phyloP scores from a whole-genome alignment of 2,888 invertebrate species.

The Noctua janthina region DNA sequence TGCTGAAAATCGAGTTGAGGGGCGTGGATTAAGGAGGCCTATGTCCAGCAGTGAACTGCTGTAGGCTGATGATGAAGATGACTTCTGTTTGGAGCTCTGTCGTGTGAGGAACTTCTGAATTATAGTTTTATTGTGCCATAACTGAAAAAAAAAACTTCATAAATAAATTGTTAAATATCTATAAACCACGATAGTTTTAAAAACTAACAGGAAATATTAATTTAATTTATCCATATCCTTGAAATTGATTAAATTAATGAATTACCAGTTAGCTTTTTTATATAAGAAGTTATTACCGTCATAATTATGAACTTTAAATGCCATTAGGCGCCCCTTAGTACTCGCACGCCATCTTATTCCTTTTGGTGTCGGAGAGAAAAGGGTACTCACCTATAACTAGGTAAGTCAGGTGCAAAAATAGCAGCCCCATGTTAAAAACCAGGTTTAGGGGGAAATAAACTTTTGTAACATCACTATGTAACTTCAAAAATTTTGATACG shows the following conservation, averaged over 20 bases:
- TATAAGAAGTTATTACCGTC: not conserved
- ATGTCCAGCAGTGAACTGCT: too few relatives aligned
- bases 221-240: constrained; percentile 8
- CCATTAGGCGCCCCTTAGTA: constrained; percentile 16
- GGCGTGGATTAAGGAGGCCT: too few relatives aligned
- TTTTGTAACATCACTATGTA: too few relatives aligned
- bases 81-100: not conserved
- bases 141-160: not conserved
- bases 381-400: not conserved
- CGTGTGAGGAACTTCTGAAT: not conserved
- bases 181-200: not conserved
- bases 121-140: not conserved
- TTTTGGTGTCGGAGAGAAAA: not conserved
- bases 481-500: too few relatives aligned
- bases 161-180: constrained; percentile 1
- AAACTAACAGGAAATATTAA: not conserved
- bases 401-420: not conserved
- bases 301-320: constrained; percentile 45
- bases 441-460: not conserved
- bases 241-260: constrained; percentile 22
- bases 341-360: not conserved
- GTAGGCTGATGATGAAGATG: too few relatives aligned
- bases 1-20: too few relatives aligned
- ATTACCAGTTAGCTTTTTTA: not conserved
- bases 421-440: not conserved